phyloP scores from a whole-genome alignment of 2,113 vertebrate genomes.

The Mobula hypostoma region DNA sequence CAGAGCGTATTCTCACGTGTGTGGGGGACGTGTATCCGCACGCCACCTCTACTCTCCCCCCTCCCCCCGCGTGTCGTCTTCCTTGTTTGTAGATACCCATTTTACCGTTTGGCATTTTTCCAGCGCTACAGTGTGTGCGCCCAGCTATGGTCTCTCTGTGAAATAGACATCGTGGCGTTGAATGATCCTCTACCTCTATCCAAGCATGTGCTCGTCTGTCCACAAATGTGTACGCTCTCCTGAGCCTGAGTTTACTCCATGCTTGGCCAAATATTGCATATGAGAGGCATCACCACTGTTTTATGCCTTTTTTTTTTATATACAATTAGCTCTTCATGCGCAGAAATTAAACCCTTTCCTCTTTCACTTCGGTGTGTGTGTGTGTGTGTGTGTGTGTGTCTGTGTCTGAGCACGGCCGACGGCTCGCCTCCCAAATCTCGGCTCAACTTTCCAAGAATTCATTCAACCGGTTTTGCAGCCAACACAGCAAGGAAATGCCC shows the following conservation, averaged over 20 bases:
- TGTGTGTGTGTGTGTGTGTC: not conserved
- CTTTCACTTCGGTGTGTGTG: not conserved
- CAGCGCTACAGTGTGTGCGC: not conserved
- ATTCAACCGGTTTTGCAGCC: no score
- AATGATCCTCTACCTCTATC: not conserved
- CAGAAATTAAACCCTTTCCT: not conserved
- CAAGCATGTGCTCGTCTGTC: no score
- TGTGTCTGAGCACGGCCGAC: no score
- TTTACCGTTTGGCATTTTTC: not conserved
- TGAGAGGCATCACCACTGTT: not conserved
- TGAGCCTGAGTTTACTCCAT: not conserved
- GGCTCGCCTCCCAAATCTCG: not conserved
- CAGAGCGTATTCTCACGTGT: not conserved
- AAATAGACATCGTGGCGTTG: not conserved
- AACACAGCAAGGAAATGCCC: not conserved
- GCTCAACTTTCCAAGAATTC: not conserved
- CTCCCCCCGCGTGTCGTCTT: not conserved
- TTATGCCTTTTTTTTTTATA: no score
- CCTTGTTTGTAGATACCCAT: not conserved
- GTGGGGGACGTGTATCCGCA: no score
- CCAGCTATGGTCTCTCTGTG: not conserved
- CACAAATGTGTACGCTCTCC: not conserved
- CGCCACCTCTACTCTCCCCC: not conserved
- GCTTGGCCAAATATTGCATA: not conserved
- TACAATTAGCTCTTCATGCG: no score